Evolutionary conservation across 2,888 invertebrate species (phyloP).

Genomic region (Gandaritis pyraliata): DNA sequence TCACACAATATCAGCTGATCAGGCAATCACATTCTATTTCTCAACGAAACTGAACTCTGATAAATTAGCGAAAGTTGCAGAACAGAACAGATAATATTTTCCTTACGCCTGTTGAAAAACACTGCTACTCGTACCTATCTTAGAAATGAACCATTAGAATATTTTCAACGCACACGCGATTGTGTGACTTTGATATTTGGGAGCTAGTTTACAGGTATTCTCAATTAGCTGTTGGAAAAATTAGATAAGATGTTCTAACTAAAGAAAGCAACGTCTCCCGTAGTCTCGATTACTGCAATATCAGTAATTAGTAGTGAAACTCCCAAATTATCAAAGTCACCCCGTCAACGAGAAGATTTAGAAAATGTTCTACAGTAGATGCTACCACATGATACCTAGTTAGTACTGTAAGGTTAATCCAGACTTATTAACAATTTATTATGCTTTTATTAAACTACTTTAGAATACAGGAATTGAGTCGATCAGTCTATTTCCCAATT

Average conservation of each 20-base stretch:
- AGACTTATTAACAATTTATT: conserved; percentile 8
- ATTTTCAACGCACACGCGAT: neutral
- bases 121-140: neutral
- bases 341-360: too few relatives aligned
- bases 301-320: neutral
- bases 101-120: conserved; percentile 2
- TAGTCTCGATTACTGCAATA: too few relatives aligned
- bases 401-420: neutral
- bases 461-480: conserved; percentile 15
- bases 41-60: conserved; percentile 13
- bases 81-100: conserved; percentile 15
- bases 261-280: too few relatives aligned
- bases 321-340: neutral
- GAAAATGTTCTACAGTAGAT: neutral
- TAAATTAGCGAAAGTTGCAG: conserved; percentile 16
- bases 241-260: too few relatives aligned
- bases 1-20: conserved; percentile 32
- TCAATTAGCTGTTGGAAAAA: too few relatives aligned
- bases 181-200: neutral
- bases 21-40: conserved; percentile 19
- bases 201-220: neutral
- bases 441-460: conserved; percentile 13
- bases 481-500: conserved; percentile 22
- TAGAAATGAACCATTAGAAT: neutral
- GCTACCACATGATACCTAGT: neutral